phyloP scores from a whole-genome alignment of 1,140 invertebrate genomes.

The Eciton burchellii region DNA sequence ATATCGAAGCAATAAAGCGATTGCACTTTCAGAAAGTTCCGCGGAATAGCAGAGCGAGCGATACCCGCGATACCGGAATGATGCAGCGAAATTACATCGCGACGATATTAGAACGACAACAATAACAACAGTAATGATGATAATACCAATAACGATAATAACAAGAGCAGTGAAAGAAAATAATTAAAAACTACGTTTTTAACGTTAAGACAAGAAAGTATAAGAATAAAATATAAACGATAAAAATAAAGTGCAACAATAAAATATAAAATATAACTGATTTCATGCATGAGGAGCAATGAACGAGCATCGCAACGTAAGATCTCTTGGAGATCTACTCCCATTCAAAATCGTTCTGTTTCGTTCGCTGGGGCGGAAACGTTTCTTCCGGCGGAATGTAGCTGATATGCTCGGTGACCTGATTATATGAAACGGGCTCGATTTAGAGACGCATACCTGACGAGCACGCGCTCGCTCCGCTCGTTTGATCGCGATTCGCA shows the following conservation, averaged over 20 bases:
- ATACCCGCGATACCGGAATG: neutral
- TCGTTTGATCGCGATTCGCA: constrained; percentile 14
- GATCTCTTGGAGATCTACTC: constrained; percentile 2
- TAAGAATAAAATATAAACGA: neutral
- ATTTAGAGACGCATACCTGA: constrained; percentile 15
- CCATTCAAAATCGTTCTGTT: constrained; percentile 1
- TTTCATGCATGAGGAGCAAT: neutral
- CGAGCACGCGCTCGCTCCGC: neutral
- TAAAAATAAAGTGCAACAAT: neutral
- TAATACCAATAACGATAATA: neutral
- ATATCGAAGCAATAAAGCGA: constrained; percentile 38
- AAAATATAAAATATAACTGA: neutral
- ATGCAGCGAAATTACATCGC: constrained; percentile 16
- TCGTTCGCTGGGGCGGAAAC: neutral
- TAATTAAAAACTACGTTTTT: constrained; percentile 7
- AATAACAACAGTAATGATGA: neutral
- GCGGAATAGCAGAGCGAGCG: constrained; percentile 27
- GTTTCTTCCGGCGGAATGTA: neutral
- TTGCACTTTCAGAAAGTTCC: neutral
- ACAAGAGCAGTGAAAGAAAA: neutral
- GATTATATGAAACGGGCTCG: constrained; percentile 28
- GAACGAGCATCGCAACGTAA: neutral
- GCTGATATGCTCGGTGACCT: neutral
- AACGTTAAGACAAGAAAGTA: neutral
- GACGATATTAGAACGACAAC: neutral